phyloP scores from a whole-genome alignment of 2,888 invertebrate genomes.

The Halictus ligatus region DNA sequence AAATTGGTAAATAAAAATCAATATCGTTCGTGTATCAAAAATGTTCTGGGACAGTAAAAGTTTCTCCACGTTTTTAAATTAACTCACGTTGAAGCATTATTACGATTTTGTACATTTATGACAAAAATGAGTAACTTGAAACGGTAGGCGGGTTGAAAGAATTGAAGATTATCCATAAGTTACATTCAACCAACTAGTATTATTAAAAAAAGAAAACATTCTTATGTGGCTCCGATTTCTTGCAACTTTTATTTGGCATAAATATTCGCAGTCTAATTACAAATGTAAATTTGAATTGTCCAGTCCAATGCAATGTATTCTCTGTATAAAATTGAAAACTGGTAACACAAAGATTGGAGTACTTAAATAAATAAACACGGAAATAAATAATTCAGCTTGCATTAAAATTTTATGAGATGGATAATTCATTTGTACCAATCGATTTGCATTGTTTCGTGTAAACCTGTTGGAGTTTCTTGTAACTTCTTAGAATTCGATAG shows the following conservation, averaged over 20 bases:
- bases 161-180: too few relatives aligned
- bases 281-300: not conserved
- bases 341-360: not conserved
- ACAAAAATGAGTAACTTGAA: too few relatives aligned
- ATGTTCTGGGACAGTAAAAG: too few relatives aligned
- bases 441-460: not conserved
- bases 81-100: too few relatives aligned
- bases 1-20: too few relatives aligned
- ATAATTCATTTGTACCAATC: not conserved
- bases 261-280: not conserved
- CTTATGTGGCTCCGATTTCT: too few relatives aligned
- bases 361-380: not conserved
- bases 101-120: too few relatives aligned
- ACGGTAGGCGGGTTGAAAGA: too few relatives aligned
- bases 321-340: not conserved
- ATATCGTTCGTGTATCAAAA: too few relatives aligned
- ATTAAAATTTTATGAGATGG: not conserved
- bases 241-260: not conserved
- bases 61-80: too few relatives aligned
- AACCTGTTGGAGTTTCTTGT: not conserved
- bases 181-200: too few relatives aligned
- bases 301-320: not conserved
- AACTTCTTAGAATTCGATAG: not conserved
- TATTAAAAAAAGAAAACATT: too few relatives aligned
- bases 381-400: not conserved